Evolutionary conservation across 2,113 vertebrate species (phyloP).

Genomic region (Sinocyclocheilus grahami): DNA sequence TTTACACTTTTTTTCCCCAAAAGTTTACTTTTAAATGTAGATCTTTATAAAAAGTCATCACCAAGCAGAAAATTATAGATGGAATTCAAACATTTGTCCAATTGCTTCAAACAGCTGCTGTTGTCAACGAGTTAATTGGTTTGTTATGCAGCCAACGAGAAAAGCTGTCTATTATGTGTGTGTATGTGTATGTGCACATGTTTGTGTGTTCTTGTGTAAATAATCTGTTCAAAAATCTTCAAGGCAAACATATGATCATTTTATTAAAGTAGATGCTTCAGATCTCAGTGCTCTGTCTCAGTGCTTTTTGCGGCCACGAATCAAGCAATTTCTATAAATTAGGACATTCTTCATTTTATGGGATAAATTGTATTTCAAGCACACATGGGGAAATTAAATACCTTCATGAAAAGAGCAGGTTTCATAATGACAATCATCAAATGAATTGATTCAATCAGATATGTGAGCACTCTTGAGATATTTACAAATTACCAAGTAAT

Average conservation of each 20-base stretch:
- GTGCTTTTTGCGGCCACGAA: background rate
- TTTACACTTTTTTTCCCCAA: background rate
- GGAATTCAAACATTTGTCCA: conserved; percentile 8
- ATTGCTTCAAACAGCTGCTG: conserved; percentile 37
- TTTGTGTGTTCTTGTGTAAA: conserved; percentile 45
- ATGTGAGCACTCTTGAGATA: background rate
- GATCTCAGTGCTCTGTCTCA: background rate
- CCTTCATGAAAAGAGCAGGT: background rate
- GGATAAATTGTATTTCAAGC: background rate
- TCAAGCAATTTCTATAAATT: background rate
- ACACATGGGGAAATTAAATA: background rate
- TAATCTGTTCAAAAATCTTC: conserved; percentile 5
- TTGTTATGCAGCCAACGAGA: conserved; percentile 34
- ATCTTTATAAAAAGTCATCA: background rate
- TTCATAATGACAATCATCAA: background rate
- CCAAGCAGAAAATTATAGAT: conserved; percentile 11
- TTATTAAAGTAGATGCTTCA: background rate
- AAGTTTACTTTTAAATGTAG: conserved; percentile 7
- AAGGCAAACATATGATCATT: conserved; percentile 16
- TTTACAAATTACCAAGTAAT: no score
- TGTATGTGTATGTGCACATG: conserved; percentile 48
- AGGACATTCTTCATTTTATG: background rate
- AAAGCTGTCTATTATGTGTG: background rate
- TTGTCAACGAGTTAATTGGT: conserved; percentile 10
- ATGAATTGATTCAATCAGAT: background rate